Percentiles rank a stretch among this genome's conserved stretches.
Evolutionary conservation across 2,113 vertebrate species (phyloP).

Genomic region (Psittacula cyanocephala): DNA sequence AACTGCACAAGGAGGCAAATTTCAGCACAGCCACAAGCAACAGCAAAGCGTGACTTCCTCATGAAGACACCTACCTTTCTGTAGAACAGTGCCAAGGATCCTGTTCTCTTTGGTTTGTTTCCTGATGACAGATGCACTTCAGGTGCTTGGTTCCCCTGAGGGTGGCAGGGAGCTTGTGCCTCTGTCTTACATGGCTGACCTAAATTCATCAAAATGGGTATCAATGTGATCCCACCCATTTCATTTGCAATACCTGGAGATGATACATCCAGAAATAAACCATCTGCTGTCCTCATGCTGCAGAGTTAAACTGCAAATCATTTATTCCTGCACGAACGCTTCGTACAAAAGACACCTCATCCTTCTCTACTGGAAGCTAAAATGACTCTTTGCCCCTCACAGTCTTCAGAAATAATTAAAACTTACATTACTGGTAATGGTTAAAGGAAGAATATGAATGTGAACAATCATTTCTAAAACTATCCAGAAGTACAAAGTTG

Average conservation of each 20-base stretch:
- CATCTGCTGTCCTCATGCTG: not conserved
- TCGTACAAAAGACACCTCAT: not conserved
- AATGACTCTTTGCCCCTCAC: too few species aligned
- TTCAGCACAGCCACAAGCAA: accelerated
- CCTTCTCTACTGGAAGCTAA: not conserved
- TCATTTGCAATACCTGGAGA: constrained; percentile 80
- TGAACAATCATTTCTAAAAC: not conserved
- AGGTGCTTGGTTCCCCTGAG: constrained; percentile 14
- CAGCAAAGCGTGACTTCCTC: accelerated
- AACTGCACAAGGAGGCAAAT: not conserved
- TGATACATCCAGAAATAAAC: not conserved
- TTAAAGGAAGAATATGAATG: not conserved
- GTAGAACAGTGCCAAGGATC: constrained; percentile 94
- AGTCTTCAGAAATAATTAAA: not conserved
- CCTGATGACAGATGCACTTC: constrained; percentile 40
- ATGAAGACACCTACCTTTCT: constrained; percentile 82
- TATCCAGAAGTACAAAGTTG: not conserved
- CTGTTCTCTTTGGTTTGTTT: constrained; percentile 83
- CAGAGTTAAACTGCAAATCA: not conserved
- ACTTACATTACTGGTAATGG: not conserved
- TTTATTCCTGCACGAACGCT: not conserved
- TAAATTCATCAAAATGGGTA: constrained; percentile 79
- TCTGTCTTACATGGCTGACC: constrained; percentile 69
- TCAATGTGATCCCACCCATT: constrained; percentile 79
- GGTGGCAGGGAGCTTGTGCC: constrained; percentile 55